Base-by-base conservation (phyloP, 2,888 invertebrate genomes). In the Drosophila recens region DNA sequence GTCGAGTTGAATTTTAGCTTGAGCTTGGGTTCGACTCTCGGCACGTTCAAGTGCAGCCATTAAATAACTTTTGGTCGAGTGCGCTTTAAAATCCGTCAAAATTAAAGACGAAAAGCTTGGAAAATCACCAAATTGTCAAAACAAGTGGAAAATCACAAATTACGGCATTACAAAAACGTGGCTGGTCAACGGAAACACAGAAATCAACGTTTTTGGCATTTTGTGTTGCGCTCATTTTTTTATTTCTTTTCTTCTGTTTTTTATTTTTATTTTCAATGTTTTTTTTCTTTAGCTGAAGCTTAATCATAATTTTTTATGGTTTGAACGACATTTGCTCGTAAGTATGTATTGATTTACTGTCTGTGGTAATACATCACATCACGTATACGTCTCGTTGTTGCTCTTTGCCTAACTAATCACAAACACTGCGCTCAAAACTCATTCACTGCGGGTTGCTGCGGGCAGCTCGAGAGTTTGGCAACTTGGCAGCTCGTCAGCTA, bases 11-110 rank as follows among this genome's bases (percentile, higher is more conserved):
- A 9, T 51, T 59, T 59, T 8, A 33, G 13, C 49, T 15, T 42
- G 13, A 27, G 10, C 17, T 48, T 48, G 20, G 30, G 4, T 57
- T 69, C 62, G 48, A 66, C 61, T 67, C 59, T 71, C 45, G 78
- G 87, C 89, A 84, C 84, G 84, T 84, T 75, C 89, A 87, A 89
- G 89, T 87, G 89, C 87, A 72, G 61, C 73, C 84, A 86, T 84
- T 87, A 87, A 87, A 89, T 75, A 83, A 78, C 72, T 83, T 78
- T 80, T 80, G 79, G 75, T 87, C 70, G 67, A 80, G 53, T 86
- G 83, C 77, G 62, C 61, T 68, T 51, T 61, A 75, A 73, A 87
- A 75, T 75, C 67, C 75, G 65, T 72, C 71, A 67, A 75, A 89
- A 80, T 89, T 80, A 80, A 79, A 80, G 73, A 68, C 57, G 63